Percentiles rank a stretch among this genome's conserved stretches.
These are phyloP conservation scores for Xanthia icteritia DNA, from an alignment of 2,888 invertebrate genomes.

Conservation along the genomic window DNA sequence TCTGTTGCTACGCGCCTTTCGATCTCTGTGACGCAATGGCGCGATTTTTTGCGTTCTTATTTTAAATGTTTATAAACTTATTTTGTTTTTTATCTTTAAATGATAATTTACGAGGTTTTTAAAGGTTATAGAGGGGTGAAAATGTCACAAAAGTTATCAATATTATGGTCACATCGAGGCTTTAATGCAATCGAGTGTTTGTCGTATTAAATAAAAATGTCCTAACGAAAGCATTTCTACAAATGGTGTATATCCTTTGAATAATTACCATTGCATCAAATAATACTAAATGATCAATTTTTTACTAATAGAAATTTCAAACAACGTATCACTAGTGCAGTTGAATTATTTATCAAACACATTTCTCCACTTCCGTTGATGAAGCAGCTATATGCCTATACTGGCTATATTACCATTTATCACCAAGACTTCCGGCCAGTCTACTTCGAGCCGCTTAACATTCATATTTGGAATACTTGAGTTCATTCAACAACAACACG, in stretches of 20 bases:
- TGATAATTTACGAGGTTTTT: background rate
- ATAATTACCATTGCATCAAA: background rate
- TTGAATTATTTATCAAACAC: constrained; percentile 30
- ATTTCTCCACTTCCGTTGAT: constrained; percentile 30
- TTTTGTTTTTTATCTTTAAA: constrained; percentile 9
- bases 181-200: background rate
- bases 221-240: background rate
- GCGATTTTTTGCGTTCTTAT: constrained; percentile 17
- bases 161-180: background rate
- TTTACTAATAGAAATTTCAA: constrained; percentile 7
- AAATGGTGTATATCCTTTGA: background rate
- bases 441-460: constrained; percentile 18
- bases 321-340: background rate
- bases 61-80: constrained; percentile 33
- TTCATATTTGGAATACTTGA: constrained; percentile 54
- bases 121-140: background rate
- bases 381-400: background rate
- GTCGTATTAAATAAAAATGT: background rate
- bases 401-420: constrained; percentile 11
- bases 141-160: background rate
- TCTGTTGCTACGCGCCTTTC: constrained; percentile 61
- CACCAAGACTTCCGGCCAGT: constrained; percentile 36
- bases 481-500: constrained; percentile 55
- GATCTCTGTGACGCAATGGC: constrained; percentile 44
- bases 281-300: background rate